Conservation (phyloP, 2,888 invertebrate genomes). For the Apotomis turbidana region DNA sequence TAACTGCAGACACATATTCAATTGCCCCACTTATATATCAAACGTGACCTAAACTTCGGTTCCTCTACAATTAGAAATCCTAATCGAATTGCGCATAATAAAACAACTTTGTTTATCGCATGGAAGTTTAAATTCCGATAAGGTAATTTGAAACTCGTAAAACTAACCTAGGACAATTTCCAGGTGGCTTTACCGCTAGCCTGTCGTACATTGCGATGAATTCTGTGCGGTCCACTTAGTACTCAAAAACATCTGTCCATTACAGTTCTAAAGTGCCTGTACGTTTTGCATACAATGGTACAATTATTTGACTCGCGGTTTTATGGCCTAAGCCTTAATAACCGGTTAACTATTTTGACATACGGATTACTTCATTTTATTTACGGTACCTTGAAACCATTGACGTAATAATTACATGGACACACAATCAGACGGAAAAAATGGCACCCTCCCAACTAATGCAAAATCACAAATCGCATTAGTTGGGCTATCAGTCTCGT, state of each 20-base stretch:
- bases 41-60: conserved; percentile 8
- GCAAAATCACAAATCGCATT: too few species aligned
- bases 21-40: conserved; percentile 18
- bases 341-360: conserved; percentile 28
- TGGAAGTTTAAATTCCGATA: conserved; percentile 28
- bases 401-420: too few species aligned
- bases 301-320: conserved; percentile 40
- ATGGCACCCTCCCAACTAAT: too few species aligned
- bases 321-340: conserved; percentile 32
- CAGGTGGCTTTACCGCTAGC: conserved; percentile 14
- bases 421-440: too few species aligned
- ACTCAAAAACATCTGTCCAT: conserved; percentile 67
- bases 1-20: not conserved
- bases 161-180: conserved; percentile 40
- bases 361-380: conserved; percentile 22
- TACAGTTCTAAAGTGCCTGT: conserved; percentile 66
- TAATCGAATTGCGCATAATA: conserved; percentile 25
- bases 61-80: conserved; percentile 18
- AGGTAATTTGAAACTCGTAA: conserved; percentile 29
- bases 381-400: conserved; percentile 12
- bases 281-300: conserved; percentile 76
- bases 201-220: conserved; percentile 45
- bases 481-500: too few species aligned
- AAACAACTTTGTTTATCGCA: conserved; percentile 19
- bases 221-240: conserved; percentile 77